Evolutionary conservation across 1,140 invertebrate genomes (phyloP), one percentile per base, ranked within the genome.

Genomic region (Neelides sp.): DNA sequence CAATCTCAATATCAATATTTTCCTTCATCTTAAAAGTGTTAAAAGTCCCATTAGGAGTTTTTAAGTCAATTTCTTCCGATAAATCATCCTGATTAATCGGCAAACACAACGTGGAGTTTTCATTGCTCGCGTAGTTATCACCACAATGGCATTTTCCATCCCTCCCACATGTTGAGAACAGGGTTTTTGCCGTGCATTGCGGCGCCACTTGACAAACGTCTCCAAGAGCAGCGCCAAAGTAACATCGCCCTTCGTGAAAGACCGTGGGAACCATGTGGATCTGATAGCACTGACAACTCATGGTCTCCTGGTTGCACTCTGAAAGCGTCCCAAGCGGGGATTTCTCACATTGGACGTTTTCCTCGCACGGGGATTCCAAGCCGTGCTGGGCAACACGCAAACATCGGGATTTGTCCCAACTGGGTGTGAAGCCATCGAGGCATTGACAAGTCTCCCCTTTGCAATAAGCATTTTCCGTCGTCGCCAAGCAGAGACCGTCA

Each of bases 301-400:
- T 54, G 4, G n/a, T 53, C n/a, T 60, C 58, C 32, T 55, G 55
- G 39, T 61, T 61, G 36, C 59, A 61, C 36, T 61, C 59, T 0
- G 59, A 61, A 4, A 61, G 27, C 0, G 59, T 55, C 8, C 59
- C 59, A n/a, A 61, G 15, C 1, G 23, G 12, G 28, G 55, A 57
- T 30, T 57, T 57, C 36, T 61, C 59, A 48, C 59, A 61, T 30
- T 61, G 59, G 15, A 57, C 46, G 32, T 61, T 61, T 28, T 61
- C 59, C 37, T 57, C 59, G 34, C 59, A 61, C 4, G 50, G 13
- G 4, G 59, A 61, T 36, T 57, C 45, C 2, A 61, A 36, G 5
- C 59, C 59, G 8, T 54, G 19, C 0, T 40, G 52, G 3, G 59
- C 59, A 12, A 61, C 55, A 4, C 35, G 46, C 4, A 61, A 26